Evolutionary conservation across 2,888 invertebrate species (phyloP).

Genomic region (Pecten maximus): DNA sequence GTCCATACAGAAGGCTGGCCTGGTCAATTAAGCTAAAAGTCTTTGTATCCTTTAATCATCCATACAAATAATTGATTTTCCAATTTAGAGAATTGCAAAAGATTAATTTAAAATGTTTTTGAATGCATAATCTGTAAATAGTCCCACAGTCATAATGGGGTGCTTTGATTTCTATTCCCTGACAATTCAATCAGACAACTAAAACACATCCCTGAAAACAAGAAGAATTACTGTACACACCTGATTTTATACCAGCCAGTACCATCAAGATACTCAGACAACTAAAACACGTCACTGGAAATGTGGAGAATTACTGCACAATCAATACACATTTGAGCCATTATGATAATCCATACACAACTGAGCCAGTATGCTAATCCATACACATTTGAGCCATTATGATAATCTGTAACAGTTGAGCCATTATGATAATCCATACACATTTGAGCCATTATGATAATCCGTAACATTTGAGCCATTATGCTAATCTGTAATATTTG

Average conservation of each 20-base stretch:
- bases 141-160: neutral
- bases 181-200: neutral
- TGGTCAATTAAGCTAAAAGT: slow-evolving; percentile 2
- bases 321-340: too few relatives aligned
- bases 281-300: too few relatives aligned
- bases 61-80: slow-evolving; percentile 30
- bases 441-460: too few relatives aligned
- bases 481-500: too few relatives aligned
- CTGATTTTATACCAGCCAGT: neutral
- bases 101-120: neutral
- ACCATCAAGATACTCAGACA: neutral
- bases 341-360: too few relatives aligned
- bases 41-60: neutral
- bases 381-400: too few relatives aligned
- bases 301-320: too few relatives aligned
- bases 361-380: too few relatives aligned
- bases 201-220: neutral
- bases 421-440: too few relatives aligned
- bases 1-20: neutral
- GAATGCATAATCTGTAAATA: neutral
- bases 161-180: neutral
- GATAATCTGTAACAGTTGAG: too few relatives aligned
- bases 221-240: neutral
- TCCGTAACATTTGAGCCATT: too few relatives aligned
- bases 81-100: slow-evolving; percentile 10